Evolutionary conservation across 92 coral and sea anemone species (phyloP), one percentile per base, ranked within the genome.

Genomic region (Heteractis magnifica): DNA sequence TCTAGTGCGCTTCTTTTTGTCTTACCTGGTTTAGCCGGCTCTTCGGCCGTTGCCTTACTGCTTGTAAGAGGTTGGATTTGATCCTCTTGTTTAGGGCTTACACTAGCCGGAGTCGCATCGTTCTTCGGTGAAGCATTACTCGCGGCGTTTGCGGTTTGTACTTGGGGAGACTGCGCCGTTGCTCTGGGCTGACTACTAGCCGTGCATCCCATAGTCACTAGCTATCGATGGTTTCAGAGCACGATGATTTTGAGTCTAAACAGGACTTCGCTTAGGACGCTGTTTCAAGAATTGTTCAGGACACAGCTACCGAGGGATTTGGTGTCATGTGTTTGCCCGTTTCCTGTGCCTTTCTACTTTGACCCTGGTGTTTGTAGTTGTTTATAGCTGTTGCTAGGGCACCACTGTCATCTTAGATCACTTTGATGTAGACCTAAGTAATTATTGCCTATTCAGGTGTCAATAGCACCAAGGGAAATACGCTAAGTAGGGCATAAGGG

Each of bases 171-270:
- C 41, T 84, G 65, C 20, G 77, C 88, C 12, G 83, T 85, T 8
- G 79, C 72, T 74, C 78, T 86, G 12, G 93, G 86, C 72, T 94
- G 93, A 72, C 83, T 92, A 68, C 98, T 94, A 6, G 90, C 90
- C 48, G 88, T 85, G 78, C 95, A 93, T 51, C 97, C 97, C 97
- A 93, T 93, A 50, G 88, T 82, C 14, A 7, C 11, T 26, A n/a
- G 6, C 19, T 15, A 41, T 10, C 51, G 4, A 62, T 18, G 26
- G 65, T 0, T 19, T 68, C 3, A 8, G 13, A 21, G 10, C 73
- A 41, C 12, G 8, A n/a, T 20, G 15, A 68, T 26, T 26, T 16
- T 6, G 70, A 62, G 16, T 62, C 70, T 12, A 6, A 65, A 5
- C 49, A 10, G 49, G 8, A 68, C 11, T 10, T 26, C 16, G 48